Evolutionary conservation across 2,113 vertebrate species (phyloP).

Genomic region (Narcine bancroftii): DNA sequence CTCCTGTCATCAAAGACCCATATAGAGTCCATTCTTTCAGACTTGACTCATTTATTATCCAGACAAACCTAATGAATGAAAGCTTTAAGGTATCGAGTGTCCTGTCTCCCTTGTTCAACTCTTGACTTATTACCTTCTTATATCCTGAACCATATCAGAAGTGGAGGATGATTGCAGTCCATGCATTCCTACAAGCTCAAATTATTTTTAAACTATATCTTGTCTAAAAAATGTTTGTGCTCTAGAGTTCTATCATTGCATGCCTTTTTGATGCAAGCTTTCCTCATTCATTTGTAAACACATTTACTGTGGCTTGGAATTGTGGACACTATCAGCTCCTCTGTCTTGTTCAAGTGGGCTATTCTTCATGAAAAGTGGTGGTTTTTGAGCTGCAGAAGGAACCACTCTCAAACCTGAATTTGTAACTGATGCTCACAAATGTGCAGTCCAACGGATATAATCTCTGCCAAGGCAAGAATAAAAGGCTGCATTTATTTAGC

Average conservation of each 20-base stretch:
- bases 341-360: background rate
- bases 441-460: background rate
- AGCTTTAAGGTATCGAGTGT: background rate
- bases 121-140: background rate
- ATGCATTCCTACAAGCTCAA: background rate
- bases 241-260: background rate
- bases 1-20: background rate
- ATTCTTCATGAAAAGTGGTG: background rate
- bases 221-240: background rate
- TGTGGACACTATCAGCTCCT: background rate
- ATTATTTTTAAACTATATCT: background rate
- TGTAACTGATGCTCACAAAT: background rate
- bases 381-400: background rate
- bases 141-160: background rate
- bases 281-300: background rate
- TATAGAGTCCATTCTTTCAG: background rate
- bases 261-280: background rate
- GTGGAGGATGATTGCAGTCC: background rate
- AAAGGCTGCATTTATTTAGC: too few relatives aligned
- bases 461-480: background rate
- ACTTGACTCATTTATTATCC: background rate
- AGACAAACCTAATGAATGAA: background rate
- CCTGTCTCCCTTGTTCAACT: background rate
- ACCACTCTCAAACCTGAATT: background rate
- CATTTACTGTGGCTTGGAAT: background rate